Conservation (phyloP, 2,797 vertebrate species). For the Spheniscus humboldti region DNA sequence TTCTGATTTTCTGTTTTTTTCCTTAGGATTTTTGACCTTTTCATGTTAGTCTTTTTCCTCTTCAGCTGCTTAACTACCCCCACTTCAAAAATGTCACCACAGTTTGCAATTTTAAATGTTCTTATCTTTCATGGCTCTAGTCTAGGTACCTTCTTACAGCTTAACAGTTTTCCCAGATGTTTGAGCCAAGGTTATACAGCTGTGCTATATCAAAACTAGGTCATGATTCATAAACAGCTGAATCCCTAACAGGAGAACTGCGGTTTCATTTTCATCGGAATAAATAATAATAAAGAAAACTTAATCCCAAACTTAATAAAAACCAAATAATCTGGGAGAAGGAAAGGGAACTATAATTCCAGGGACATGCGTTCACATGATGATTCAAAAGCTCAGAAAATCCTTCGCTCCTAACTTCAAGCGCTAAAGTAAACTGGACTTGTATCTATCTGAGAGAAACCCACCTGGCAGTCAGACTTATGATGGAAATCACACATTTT, state of each 20-base stretch:
- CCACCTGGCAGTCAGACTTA: neutral
- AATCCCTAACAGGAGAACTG: neutral
- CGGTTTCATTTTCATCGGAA: neutral
- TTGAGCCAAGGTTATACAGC: neutral
- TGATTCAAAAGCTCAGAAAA: neutral
- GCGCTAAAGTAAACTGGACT: neutral
- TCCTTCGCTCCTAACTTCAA: neutral
- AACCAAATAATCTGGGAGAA: neutral
- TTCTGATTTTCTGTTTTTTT: neutral
- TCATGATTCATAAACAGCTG: neutral
- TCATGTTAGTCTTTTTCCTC: neutral
- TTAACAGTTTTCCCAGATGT: neutral
- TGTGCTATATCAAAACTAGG: neutral
- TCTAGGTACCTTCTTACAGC: neutral
- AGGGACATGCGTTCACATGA: neutral
- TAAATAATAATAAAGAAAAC: neutral
- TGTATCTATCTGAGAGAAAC: neutral
- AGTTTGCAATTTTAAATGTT: neutral
- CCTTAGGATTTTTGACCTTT: neutral
- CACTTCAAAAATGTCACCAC: neutral
- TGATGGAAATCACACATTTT: neutral
- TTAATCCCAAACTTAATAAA: neutral
- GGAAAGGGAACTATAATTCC: neutral
- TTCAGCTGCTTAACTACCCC: neutral
- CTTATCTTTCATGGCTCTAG: neutral